Evolutionary conservation across 1,140 invertebrate genomes (phyloP).

Genomic region (Sarcophaga bullata): DNA sequence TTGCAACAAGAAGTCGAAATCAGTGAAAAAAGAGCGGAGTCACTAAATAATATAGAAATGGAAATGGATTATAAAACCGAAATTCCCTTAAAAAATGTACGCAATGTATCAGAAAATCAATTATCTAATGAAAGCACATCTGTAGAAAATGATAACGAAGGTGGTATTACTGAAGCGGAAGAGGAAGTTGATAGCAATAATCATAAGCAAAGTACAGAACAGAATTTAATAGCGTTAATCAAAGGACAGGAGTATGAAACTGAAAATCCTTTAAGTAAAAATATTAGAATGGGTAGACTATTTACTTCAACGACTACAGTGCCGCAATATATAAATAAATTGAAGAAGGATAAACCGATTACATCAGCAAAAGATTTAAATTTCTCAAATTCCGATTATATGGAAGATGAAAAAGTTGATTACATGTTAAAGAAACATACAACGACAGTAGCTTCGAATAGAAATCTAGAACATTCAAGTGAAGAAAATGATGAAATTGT

Average conservation of each 20-base stretch:
- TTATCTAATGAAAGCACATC: slow-evolving; percentile 3
- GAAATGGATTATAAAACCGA: slow-evolving; percentile 45
- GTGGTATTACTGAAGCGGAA: slow-evolving; percentile 45
- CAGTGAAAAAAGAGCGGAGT: slow-evolving; percentile 43
- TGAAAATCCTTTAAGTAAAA: neutral
- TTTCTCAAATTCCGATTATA: slow-evolving; percentile 47
- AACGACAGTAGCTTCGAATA: neutral
- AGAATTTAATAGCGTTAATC: neutral
- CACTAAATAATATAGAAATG: slow-evolving; percentile 43
- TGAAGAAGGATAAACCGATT: slow-evolving; percentile 50
- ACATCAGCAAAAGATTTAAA: slow-evolving; percentile 18
- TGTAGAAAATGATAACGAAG: slow-evolving; percentile 49
- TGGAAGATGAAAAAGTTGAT: slow-evolving; percentile 40
- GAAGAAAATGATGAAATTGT: slow-evolving; percentile 37
- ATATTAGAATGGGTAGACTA: slow-evolving; percentile 15
- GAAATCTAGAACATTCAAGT: neutral
- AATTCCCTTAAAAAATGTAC: neutral
- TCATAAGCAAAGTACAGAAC: neutral
- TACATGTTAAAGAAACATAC: neutral
- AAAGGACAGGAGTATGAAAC: neutral
- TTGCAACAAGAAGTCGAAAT: slow-evolving; percentile 49
- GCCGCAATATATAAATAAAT: slow-evolving; percentile 59
- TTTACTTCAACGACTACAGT: slow-evolving; percentile 50
- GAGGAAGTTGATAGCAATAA: slow-evolving; percentile 28
- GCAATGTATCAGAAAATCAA: slow-evolving; percentile 43